phyloP scores from a whole-genome alignment of 2,113 vertebrate genomes.

The Tyto alba region DNA sequence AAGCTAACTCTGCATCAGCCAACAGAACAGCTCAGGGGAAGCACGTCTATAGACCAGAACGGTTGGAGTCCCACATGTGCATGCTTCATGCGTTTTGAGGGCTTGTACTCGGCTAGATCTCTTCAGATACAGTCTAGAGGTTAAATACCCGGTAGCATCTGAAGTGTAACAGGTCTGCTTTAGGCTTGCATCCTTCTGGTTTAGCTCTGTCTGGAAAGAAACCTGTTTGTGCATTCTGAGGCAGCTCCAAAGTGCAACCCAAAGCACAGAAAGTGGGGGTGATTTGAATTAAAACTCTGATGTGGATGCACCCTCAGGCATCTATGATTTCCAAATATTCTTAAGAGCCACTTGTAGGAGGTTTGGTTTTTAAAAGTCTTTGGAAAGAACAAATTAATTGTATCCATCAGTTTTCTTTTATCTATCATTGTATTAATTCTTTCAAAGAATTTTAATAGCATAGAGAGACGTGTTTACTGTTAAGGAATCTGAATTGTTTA shows the following conservation, averaged over 20 bases:
- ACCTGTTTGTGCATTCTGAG: background rate
- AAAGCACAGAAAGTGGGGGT: background rate
- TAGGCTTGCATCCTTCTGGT: background rate
- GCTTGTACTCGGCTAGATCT: background rate
- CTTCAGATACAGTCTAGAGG: background rate
- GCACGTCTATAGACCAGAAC: background rate
- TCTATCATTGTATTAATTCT: constrained; percentile 3
- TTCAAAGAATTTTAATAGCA: background rate
- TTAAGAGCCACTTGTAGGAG: background rate
- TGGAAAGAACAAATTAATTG: background rate
- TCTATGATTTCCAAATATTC: background rate
- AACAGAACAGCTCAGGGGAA: background rate
- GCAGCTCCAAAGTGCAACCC: background rate
- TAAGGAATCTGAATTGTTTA: background rate
- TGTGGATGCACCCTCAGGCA: background rate
- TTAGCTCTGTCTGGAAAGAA: background rate
- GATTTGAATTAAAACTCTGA: background rate
- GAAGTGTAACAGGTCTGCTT: background rate
- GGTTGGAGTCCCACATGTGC: background rate
- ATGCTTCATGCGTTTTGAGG: background rate
- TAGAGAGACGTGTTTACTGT: background rate
- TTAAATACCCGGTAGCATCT: background rate
- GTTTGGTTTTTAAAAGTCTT: background rate
- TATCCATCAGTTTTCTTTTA: background rate
- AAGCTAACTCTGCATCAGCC: background rate